Evolutionary conservation across 2,797 vertebrate species (phyloP), one percentile per base, ranked within the genome.

Genomic region (Synanceia verrucosa): DNA sequence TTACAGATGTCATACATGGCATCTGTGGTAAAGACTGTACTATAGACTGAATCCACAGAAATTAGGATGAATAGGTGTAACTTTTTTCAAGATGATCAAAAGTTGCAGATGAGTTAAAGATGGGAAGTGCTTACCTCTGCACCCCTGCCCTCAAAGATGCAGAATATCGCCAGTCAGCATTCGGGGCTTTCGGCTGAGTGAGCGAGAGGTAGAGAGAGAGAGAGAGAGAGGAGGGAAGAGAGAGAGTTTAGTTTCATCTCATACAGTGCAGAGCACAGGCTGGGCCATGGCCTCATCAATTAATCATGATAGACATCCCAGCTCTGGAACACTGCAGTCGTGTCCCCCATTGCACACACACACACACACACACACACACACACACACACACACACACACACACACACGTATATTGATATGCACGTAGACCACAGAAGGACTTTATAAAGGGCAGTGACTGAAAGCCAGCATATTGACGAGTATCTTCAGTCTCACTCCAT

Each of bases 131-230:
- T 94, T 94, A 99, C 98, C 97, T 97, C 78, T 98, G 97, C 94
- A 99, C 92, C 91, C 97, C 98, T 84, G 97, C 95, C 94, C 96
- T 96, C 87, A 99, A 94, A 82, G 97, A 99, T 5, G 98, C 97
- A 85, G 98, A 99, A 91, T 99, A 99, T 89, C 97, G 95, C 98
- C 98, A 99, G 91, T 99, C 98, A 94, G 97, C 96, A 90, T 99
- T 97, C 53, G 97, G 96, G 67, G 96, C 97, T 92, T 98, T 97
- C 56, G 97, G 96, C 98, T 99, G 93, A 65, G 90, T 86, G 94
- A 95, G 91, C 62, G 73, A 86, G 65, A 85, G 84, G 77, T 60
- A 62, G 39, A 83, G 66, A 66, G 72, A 61, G 60, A 74, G 46
- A 73, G 62, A 75, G 69, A 65, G 37, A 73, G 53, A 64, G 73